Base-by-base conservation (phyloP, 2,888 invertebrate genomes). In the Ophion ventricosus region DNA sequence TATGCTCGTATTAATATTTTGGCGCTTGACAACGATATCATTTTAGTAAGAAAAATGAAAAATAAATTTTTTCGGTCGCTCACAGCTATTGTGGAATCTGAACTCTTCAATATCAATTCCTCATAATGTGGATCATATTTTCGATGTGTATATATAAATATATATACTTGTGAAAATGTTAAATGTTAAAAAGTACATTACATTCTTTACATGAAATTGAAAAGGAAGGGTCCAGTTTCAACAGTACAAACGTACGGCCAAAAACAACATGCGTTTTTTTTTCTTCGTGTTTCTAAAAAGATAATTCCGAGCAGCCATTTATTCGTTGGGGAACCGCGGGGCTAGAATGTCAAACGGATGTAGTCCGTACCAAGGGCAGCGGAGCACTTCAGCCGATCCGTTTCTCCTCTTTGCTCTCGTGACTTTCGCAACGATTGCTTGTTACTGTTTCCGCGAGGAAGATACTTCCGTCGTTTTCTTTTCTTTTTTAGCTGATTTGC, bases 321-420 rank as follows among this genome's bases (percentile, higher is more conserved):
- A 49, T 49, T 17, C 49, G 17, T 49, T 17, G 49, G 49, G 14
- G 3, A 49, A 17, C 49, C 14, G 49, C 49, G 49, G 14, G 14
- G 14, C 49, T 0, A 49, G 17, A 70, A 70, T 29, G 56, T 70
- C 70, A 59, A 43, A 40, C 23, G 23, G 8, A 23, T 14, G 40
- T 67, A 49, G 17, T 49, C 49, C 17, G 49, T 17, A 49, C 7
- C 35, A 35, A 35, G 35, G 35, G 5, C 35, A 35, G 35, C 35
- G 35, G 35, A 35, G 14, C 49, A 80, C 64, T 80, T 20, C 20
- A 69, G n/a, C 17, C 20, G 10, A 54, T 66, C 25, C 26, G 70
- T 85, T 87, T 82, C 76, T 84, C 80, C 80, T 75, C 40, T 76
- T 84, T 86, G 67, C 66, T 87, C 83, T 78, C 67, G 54, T 40